These are phyloP conservation scores for Hippoglossus stenolepis DNA, from an alignment of 2,113 vertebrate genomes.

Conservation along the genomic window DNA sequence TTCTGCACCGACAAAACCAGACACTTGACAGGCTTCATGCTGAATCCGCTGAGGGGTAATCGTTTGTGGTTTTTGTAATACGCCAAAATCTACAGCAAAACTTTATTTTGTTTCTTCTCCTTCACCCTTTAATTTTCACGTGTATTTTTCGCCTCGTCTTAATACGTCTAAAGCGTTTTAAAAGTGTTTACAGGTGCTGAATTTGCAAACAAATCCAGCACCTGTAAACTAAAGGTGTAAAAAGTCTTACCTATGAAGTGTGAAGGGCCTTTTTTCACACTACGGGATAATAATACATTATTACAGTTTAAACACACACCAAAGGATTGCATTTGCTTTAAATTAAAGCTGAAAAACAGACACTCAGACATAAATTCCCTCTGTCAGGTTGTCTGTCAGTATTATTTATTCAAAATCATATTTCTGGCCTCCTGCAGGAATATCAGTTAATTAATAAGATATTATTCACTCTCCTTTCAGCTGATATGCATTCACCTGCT, in stretches of 20 bases:
- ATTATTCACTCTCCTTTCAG: too few relatives aligned
- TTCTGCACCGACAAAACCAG: slow-evolving; percentile 38
- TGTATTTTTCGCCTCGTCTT: slow-evolving; percentile 9
- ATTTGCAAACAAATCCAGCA: not conserved
- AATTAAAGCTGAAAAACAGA: not conserved
- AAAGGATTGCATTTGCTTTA: not conserved
- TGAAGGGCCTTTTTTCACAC: not conserved
- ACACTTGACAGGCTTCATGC: not conserved
- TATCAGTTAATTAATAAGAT: not conserved
- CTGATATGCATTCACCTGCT: too few relatives aligned
- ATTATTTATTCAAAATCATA: not conserved
- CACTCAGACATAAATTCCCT: not conserved
- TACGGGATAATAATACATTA: not conserved
- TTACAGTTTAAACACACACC: not conserved
- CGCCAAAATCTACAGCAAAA: not conserved
- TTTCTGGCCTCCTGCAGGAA: not conserved
- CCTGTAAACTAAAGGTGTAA: slow-evolving; percentile 8
- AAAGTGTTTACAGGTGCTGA: too few relatives aligned
- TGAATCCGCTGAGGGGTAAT: not conserved
- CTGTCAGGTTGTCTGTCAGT: not conserved
- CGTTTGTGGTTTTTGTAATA: slow-evolving; percentile 4
- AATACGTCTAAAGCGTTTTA: not conserved
- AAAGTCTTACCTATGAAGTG: not conserved
- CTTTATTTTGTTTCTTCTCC: not conserved
- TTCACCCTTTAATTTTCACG: not conserved